Conservation (phyloP, 2,888 invertebrate species). For the Cordylochernes scorpioides region DNA sequence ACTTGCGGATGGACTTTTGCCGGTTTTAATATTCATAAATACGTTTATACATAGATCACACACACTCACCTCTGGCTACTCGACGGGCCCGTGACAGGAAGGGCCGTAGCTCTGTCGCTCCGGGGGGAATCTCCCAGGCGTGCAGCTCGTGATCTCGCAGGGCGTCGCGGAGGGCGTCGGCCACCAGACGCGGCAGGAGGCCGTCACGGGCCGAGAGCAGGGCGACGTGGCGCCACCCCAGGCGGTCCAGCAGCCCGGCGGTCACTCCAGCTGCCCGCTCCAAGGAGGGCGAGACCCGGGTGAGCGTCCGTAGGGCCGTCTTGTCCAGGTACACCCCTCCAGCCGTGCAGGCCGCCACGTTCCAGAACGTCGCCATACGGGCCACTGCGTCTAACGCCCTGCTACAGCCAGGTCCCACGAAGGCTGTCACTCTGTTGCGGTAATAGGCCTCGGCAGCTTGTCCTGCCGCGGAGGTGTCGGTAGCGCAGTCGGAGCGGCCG, state of each 20-base stretch:
- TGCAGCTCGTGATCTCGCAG: no score
- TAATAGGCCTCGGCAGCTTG: slow-evolving; percentile 11
- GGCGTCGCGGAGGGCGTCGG: no score
- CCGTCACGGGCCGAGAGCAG: no score
- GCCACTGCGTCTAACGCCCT: slow-evolving; percentile 12
- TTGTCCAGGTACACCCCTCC: slow-evolving; percentile 8
- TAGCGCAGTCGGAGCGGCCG: slow-evolving; percentile 5
- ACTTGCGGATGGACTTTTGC: no score
- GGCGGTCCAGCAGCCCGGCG: slow-evolving; percentile 6
- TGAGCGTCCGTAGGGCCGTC: slow-evolving; percentile 5
- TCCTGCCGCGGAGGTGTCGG: slow-evolving; percentile 7
- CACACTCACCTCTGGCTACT: no score
- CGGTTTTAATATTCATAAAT: no score
- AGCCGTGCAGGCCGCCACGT: slow-evolving; percentile 9
- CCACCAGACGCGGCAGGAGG: no score
- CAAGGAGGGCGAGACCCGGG: slow-evolving; percentile 6
- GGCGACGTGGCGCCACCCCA: slow-evolving; percentile 13
- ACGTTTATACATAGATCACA: no score
- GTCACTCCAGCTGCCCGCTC: slow-evolving; percentile 3
- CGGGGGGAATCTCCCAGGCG: no score
- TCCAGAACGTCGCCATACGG: slow-evolving; percentile 13
- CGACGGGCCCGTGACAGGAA: no score
- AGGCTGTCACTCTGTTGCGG: slow-evolving; percentile 6
- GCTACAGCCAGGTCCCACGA: slow-evolving; percentile 13
- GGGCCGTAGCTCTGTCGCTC: no score